phyloP scores from a whole-genome alignment of 1,140 invertebrate genomes.

The Drosophila pseudoobscura region DNA sequence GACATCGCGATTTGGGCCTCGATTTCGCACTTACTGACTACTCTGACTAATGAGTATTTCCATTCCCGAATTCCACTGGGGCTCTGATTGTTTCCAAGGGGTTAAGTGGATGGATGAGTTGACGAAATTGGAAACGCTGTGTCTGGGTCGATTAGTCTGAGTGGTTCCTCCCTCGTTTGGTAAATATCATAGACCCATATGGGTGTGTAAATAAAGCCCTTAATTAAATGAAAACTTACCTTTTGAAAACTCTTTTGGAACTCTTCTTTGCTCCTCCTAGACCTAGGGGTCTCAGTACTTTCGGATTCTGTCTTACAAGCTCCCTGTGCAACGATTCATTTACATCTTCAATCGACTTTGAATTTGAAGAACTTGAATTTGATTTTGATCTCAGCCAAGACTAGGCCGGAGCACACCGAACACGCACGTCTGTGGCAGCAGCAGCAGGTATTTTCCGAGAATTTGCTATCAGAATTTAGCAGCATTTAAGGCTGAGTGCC shows the following conservation, averaged over 20 bases:
- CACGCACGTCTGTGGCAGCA: slow-evolving; percentile 49
- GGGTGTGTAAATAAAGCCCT: slow-evolving; percentile 16
- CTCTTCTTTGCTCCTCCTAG: neutral
- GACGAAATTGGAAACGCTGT: slow-evolving; percentile 43
- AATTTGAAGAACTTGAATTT: slow-evolving; percentile 52
- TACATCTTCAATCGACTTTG: slow-evolving; percentile 55
- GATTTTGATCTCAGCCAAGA: slow-evolving; percentile 50
- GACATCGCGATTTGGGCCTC: slow-evolving; percentile 4
- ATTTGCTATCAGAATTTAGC: slow-evolving; percentile 40
- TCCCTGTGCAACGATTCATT: neutral
- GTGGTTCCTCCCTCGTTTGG: slow-evolving; percentile 21
- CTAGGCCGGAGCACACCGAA: slow-evolving; percentile 36
- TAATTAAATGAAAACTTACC: slow-evolving; percentile 13
- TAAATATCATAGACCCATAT: slow-evolving; percentile 25
- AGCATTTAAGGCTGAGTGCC: slow-evolving; percentile 48
- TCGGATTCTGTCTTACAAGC: neutral
- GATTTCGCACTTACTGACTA: slow-evolving; percentile 21
- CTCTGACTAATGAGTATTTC: slow-evolving; percentile 46
- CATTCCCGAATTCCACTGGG: neutral
- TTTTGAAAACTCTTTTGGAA: neutral
- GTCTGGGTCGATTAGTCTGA: slow-evolving; percentile 50
- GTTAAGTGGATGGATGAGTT: slow-evolving; percentile 35
- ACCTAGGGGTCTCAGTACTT: neutral
- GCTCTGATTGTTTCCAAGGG: slow-evolving; percentile 34
- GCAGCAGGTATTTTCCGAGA: slow-evolving; percentile 36